Percentiles rank a stretch among this genome's conserved stretches.
Conservation (phyloP, 64 coral and sea anemone species). For the Astreopora myriophthalma region DNA sequence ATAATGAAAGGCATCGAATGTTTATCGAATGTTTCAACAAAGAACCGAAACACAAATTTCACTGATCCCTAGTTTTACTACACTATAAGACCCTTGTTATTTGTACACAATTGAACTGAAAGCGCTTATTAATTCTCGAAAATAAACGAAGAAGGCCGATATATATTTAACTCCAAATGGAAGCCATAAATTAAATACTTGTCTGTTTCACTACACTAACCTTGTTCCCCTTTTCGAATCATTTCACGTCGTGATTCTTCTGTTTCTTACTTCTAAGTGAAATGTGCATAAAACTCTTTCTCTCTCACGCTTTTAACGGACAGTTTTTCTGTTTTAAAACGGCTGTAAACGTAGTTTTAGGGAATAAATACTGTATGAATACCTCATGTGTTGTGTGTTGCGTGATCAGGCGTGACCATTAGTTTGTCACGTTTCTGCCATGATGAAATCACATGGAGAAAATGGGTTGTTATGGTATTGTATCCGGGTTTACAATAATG, state of each 20-base stretch:
- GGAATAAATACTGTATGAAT: not conserved
- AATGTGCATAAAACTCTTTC: too few species aligned
- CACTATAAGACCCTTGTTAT: too few species aligned
- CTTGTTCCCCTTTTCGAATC: slow-evolving; percentile 5
- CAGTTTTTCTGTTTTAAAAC: not conserved
- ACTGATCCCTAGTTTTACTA: too few species aligned
- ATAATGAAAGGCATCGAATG: too few species aligned
- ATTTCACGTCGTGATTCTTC: not conserved
- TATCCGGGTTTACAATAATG: too few species aligned
- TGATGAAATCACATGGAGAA: not conserved
- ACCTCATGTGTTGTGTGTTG: too few species aligned
- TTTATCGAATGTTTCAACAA: too few species aligned
- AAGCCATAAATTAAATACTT: not conserved
- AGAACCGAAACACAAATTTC: too few species aligned
- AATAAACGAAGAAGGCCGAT: not conserved
- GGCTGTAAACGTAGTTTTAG: not conserved
- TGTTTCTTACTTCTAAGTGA: not conserved
- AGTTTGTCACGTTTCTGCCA: not conserved
- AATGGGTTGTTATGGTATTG: too few species aligned
- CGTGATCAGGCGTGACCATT: not conserved
- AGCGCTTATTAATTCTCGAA: not conserved
- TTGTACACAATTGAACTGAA: not conserved
- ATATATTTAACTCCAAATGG: too few species aligned
- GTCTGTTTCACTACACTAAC: not conserved
- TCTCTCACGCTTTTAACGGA: not conserved